These are phyloP conservation scores for Bombus sylvicola DNA, from an alignment of 1,140 invertebrate species.

Conservation along the genomic window DNA sequence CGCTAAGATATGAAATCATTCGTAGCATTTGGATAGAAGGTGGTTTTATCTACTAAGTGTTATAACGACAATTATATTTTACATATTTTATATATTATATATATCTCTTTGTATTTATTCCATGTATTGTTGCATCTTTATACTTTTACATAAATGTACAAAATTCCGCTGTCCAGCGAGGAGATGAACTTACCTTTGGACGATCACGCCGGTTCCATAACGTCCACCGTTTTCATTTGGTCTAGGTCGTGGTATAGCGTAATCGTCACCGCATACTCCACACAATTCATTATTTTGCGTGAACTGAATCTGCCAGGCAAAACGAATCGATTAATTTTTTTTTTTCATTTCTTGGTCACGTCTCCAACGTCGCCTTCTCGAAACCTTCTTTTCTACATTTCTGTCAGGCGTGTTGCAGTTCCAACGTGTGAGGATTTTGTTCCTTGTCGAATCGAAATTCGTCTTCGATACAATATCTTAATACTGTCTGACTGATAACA, in stretches of 20 bases:
- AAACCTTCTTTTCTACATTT: background rate
- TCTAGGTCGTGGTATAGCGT: conserved; percentile 77
- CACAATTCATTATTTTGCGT: conserved; percentile 75
- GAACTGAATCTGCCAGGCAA: background rate
- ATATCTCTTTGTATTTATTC: too few species aligned
- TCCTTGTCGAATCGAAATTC: background rate
- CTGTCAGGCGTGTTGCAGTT: background rate
- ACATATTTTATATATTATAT: background rate
- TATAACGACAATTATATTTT: background rate
- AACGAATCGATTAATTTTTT: background rate
- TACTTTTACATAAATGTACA: too few species aligned
- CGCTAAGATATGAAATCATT: too few species aligned
- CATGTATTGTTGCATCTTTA: too few species aligned
- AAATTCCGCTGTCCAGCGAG: background rate
- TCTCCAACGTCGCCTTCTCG: background rate
- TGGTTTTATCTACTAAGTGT: background rate
- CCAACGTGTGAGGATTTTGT: background rate
- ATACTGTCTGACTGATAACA: background rate
- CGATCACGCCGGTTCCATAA: conserved; percentile 82
- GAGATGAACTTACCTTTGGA: conserved; percentile 62
- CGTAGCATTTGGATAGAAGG: too few species aligned
- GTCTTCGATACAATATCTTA: background rate
- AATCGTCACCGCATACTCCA: conserved; percentile 78
- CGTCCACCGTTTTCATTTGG: conserved; percentile 83
- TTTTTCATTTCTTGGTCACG: background rate